Evolutionary conservation across 1,140 invertebrate species (phyloP), one percentile per base, ranked within the genome.

Genomic region (Callitettix versicolor): DNA sequence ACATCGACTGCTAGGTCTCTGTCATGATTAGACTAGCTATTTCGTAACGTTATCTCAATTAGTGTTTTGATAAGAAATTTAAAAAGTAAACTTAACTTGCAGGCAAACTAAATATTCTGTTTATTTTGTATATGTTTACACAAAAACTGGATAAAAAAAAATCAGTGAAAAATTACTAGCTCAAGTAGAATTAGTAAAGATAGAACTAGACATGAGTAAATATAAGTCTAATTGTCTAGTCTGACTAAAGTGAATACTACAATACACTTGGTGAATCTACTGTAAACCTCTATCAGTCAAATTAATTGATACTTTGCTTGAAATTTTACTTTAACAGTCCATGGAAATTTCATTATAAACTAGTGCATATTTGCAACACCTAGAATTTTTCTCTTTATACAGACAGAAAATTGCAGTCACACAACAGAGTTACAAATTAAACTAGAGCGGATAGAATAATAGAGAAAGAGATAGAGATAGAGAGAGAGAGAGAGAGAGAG

Each of bases 331-430:
- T 26, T 57, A 65, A 64, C 63, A 65, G 57, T 58, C 62, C 63
- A 63, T 63, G 59, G 56, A 62, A 62, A 63, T 46, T 59, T 63
- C 34, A 51, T 55, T 38, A 55, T 46, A 44, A 47, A 55, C 41
- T 44, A 46, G 43, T 46, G 41, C 53, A 53, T 53, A 53, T 53
- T 44, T 53, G 40, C 42, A 30, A 55, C 41, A 55, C 34, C 38
- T 53, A 43, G 52, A 42, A 49, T 60, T 60, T 41, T 62, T 49
- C 47, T 56, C 50, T 57, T 63, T 62, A 58, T 59, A 58, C 58
- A 65, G 57, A 60, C 57, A 62, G 58, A 58, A 64, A 58, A 55
- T 59, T 57, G 58, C 61, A 62, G 51, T 60, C 61, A 59, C 59
- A 63, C 61, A 57, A 61, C 56, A 44, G 26, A 44, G 40, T 46